Base-by-base conservation (phyloP, 53 echinoderm and acorn worm species). In the Echinometra lucunter region DNA sequence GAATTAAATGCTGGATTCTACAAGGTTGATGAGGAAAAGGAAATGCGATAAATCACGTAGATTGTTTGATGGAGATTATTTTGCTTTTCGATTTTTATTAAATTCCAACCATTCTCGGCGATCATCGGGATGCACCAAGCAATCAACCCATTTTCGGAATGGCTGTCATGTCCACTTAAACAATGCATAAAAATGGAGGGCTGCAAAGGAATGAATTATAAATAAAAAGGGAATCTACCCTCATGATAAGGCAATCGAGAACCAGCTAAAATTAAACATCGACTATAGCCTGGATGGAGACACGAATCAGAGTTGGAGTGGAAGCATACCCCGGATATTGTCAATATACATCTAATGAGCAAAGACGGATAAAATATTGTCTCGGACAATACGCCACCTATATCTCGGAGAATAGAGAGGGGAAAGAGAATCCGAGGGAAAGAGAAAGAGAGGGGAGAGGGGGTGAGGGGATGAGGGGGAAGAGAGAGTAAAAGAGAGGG, bases 291-390 rank as follows among this genome's bases (percentile, higher is more conserved):
- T 18, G 38, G 38, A 75, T 40, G 38, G 75, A 38, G 75, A 40
- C 75, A 75, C 40, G 40, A 75, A 75, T 75, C 75, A 75, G 40
- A 37, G 17, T 75, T 34, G 75, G 18, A 75, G 75, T 75, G 38
- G 19, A 75, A 40, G 19, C 9, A 53, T 34, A 38, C 40, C 11
- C 75, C 75, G 75, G 75, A 75, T 75, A 75, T 75, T 75, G 75
- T 75, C 75, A 75, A 75, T 75, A 37, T 75, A 40, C 75, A 16
- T 75, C 75, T 75, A 40, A 75, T 75, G 40, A 75, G 75, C 38
- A 16, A 34, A 75, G 40, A 40, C 75, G 75, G 75, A 40, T 75
- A 75, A 75, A 38, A 75, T 75, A 75, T 75, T 75, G 75, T 40
- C 67, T 28, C 32, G 67, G 28, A 67, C 66, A 67, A 28, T 28